Evolutionary conservation across 2,888 invertebrate species (phyloP), one percentile per base, ranked within the genome.

Genomic region (Hyalella azteca): DNA sequence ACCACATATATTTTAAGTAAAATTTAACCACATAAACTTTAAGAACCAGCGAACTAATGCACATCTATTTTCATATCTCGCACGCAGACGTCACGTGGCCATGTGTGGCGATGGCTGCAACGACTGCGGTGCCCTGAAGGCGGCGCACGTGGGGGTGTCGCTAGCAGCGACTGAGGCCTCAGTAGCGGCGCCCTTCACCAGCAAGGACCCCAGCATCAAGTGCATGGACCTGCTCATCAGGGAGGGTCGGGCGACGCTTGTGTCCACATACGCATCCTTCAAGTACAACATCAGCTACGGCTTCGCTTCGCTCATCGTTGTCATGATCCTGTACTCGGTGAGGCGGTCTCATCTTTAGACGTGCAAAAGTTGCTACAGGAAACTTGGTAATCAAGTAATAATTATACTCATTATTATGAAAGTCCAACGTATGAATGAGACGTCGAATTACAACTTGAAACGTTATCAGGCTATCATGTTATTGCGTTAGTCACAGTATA

Each of bases 81-180:
- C n/a, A 22, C 79, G 49, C 92, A 87, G 93, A 92, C 39, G 93
- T 79, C 86, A 86, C 73, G 89, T 89, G 15, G 88, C 87, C 1
- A 89, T 89, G 89, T 89, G 89, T 83, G 89, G 89, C 19, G 89
- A 89, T 84, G 89, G 89, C 13, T 89, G 89, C 22, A 89, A 89
- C 85, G 89, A 89, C 84, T 89, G 89, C 84, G 88, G 88, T 2
- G 89, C 89, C 9, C 85, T 89, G 78, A 88, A 89, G 84, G 87
- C 87, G 1, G 89, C 89, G 1, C 87, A 89, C 82, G 88, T 88
- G 13, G 89, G 89, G 11, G 87, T 89, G 22, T 87, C 88, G 0
- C 85, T 89, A 11, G 89, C 89, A 3, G 86, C 87, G 40, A 86
- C 87, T 5, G 87, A 87, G 81, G 86, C 87, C 13, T 87, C 87